Evolutionary conservation across 2,888 invertebrate species (phyloP).

Genomic region (Carterocephalus palaemon): DNA sequence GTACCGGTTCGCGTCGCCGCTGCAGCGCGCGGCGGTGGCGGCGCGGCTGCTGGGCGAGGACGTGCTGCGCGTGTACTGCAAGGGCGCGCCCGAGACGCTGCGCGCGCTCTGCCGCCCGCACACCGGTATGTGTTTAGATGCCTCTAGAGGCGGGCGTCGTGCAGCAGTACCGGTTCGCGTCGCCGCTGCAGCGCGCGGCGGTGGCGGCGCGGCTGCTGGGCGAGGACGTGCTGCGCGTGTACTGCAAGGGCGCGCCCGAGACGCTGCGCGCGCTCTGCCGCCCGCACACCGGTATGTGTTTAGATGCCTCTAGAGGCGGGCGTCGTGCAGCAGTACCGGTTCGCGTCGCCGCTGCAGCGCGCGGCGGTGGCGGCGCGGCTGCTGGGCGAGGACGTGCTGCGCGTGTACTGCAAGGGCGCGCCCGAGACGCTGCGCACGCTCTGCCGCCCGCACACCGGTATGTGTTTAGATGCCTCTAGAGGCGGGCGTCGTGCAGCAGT

Average conservation of each 20-base stretch:
- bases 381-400: conserved; percentile 84
- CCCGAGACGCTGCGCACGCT: conserved; percentile 94
- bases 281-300: conserved; percentile 79
- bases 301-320: conserved; percentile 84
- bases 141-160: conserved; percentile 88
- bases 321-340: conserved; percentile 91
- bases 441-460: conserved; percentile 84
- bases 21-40: no score
- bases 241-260: conserved; percentile 96
- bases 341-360: conserved; percentile 91
- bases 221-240: conserved; percentile 86
- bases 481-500: conserved; percentile 90
- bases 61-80: no score
- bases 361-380: conserved; percentile 93
- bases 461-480: conserved; percentile 74
- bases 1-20: no score
- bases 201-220: conserved; percentile 89
- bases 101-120: no score
- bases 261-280: conserved; percentile 89
- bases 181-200: conserved; percentile 92
- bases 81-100: no score
- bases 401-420: conserved; percentile 94
- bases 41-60: no score
- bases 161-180: conserved; percentile 92
- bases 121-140: conserved; percentile 45